These are phyloP conservation scores for Drosophila setosimentum DNA, from an alignment of 2,888 invertebrate species.

Conservation along the genomic window DNA sequence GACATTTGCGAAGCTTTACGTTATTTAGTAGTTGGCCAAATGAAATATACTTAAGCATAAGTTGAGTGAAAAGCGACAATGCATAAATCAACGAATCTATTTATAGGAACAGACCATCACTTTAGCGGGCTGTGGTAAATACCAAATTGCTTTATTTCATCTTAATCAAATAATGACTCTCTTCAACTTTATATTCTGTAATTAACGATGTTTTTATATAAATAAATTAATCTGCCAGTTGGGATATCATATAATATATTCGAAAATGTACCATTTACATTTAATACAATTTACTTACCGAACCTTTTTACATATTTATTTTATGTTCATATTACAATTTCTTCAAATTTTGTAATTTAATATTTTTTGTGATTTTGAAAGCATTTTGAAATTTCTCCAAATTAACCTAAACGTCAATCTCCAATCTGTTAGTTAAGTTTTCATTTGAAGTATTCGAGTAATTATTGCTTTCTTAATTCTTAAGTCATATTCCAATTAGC, in stretches of 20 bases:
- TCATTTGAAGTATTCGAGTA: neutral
- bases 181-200: neutral
- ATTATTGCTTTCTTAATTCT: neutral
- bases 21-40: constrained; percentile 66
- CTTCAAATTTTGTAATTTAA: neutral
- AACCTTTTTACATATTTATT: no score
- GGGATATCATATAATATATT: neutral
- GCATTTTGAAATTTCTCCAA: neutral
- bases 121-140: neutral
- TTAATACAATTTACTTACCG: no score
- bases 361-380: neutral
- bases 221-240: neutral
- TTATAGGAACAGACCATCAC: neutral
- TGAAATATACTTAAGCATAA: constrained; percentile 59
- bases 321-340: no score
- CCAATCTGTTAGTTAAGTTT: neutral
- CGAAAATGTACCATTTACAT: neutral
- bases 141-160: neutral
- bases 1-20: constrained; percentile 49
- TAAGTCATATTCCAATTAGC: constrained; percentile 43
- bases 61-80: constrained; percentile 35
- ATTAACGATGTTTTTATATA: neutral
- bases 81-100: constrained; percentile 54
- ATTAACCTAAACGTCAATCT: neutral
- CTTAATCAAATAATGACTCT: neutral